Evolutionary conservation across 2,888 invertebrate species (phyloP).

Genomic region (Aproaerema taeniolella): DNA sequence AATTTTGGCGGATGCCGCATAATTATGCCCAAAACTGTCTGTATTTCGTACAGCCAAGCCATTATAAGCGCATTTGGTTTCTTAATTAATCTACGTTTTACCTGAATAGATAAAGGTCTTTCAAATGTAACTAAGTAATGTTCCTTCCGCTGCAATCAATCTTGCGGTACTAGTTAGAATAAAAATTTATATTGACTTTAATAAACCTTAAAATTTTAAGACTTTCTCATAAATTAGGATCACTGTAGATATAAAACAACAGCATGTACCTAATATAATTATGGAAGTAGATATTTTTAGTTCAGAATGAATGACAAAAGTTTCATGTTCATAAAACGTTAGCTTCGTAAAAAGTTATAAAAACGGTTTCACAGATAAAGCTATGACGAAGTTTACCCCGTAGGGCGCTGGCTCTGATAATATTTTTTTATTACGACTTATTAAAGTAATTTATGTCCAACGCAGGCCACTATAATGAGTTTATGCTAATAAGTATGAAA

Average conservation of each 20-base stretch:
- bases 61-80: conserved; percentile 20
- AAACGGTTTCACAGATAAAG: conserved; percentile 11
- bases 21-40: neutral
- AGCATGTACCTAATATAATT: no score
- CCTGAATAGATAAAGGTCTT: conserved; percentile 15
- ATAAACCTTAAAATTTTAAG: no score
- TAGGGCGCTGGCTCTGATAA: conserved; percentile 50
- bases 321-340: conserved; percentile 23
- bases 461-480: conserved; percentile 46
- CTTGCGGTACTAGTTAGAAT: conserved; percentile 17
- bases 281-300: no score
- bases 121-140: conserved; percentile 17
- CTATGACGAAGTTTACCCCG: conserved; percentile 27
- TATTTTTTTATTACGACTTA: conserved; percentile 58
- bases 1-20: no score
- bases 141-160: conserved; percentile 7
- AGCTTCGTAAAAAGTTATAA: conserved; percentile 12
- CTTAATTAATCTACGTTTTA: conserved; percentile 17
- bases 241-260: no score
- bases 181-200: no score
- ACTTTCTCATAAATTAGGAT: no score
- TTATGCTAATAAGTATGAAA: conserved; percentile 61
- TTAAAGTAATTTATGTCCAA: conserved; percentile 61
- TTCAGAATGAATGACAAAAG: no score
- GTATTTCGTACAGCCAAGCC: conserved; percentile 1